A percentile compares a stretch with the other conserved stretches of the same genome.
These are phyloP conservation scores for Sylvia borin DNA, from an alignment of 2,797 vertebrate species.

Conservation along the genomic window DNA sequence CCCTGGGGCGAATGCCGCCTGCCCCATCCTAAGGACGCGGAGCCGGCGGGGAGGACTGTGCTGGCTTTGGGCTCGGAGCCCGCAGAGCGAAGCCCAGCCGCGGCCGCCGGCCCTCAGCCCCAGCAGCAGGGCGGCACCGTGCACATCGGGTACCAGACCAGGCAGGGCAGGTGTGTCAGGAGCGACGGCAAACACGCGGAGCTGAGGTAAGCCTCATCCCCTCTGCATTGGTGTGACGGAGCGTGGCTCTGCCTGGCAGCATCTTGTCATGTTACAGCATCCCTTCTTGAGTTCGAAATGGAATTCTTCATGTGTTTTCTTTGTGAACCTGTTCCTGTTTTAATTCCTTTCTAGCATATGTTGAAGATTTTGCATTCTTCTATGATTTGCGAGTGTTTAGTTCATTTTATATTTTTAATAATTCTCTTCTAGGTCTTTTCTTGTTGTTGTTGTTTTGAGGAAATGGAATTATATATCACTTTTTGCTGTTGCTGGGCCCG, in stretches of 20 bases:
- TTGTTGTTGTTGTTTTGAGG: neutral
- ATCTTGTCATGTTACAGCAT: too few species aligned
- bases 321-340: neutral
- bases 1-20: slow-evolving; percentile 87
- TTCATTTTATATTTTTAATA: slow-evolving; percentile 27
- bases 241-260: neutral
- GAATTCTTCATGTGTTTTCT: neutral
- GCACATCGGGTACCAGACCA: slow-evolving; percentile 90
- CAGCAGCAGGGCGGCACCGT: slow-evolving; percentile 74
- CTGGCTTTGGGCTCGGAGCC: slow-evolving; percentile 79
- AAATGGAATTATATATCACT: neutral
- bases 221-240: neutral
- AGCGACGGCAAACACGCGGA: slow-evolving; percentile 85
- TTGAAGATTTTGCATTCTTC: neutral
- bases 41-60: slow-evolving; percentile 77
- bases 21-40: slow-evolving; percentile 79
- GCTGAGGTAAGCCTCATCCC: slow-evolving; percentile 84
- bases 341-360: neutral
- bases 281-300: neutral
- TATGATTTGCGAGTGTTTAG: neutral
- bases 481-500: neutral
- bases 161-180: slow-evolving; percentile 87
- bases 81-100: slow-evolving; percentile 77
- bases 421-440: neutral
- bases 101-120: slow-evolving; percentile 56